Percentiles rank a stretch among this genome's conserved stretches.
These are phyloP conservation scores for Cyclargus thomasi DNA, from an alignment of 1,140 invertebrate genomes.

Conservation along the genomic window DNA sequence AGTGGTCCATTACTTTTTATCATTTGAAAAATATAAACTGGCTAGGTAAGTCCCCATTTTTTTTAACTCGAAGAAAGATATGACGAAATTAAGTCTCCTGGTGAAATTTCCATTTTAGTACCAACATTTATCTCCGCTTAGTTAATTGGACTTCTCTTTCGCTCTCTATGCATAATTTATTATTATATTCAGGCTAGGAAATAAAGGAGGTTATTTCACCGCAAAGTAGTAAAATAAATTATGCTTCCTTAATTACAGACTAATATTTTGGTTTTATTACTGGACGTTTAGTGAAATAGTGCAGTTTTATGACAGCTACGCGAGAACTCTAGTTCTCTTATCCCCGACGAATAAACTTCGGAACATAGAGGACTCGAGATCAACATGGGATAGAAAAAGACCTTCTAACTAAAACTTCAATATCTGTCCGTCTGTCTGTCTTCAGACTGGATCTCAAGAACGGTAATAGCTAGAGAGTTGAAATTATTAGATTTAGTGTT, in stretches of 20 bases:
- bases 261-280: background rate
- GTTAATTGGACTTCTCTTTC: constrained; percentile 53
- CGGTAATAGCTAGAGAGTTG: too few relatives aligned
- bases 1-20: background rate
- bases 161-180: constrained; percentile 45
- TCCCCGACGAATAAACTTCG: too few relatives aligned
- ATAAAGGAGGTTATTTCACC: constrained; percentile 23
- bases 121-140: constrained; percentile 52
- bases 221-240: background rate
- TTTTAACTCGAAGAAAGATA: constrained; percentile 13
- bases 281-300: background rate
- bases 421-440: too few relatives aligned
- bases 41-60: background rate
- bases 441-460: too few relatives aligned
- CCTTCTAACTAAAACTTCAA: too few relatives aligned
- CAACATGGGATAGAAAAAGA: too few relatives aligned
- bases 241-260: constrained; percentile 1
- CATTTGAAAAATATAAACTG: constrained; percentile 2
- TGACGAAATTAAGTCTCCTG: constrained; percentile 15
- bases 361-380: too few relatives aligned
- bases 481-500: too few relatives aligned
- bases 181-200: constrained; percentile 29
- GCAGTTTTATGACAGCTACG: background rate
- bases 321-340: background rate
- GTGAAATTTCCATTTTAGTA: constrained; percentile 34